Percentiles rank a stretch among this genome's conserved stretches.
These are phyloP conservation scores for Alviniconcha marisindica DNA, from an alignment of 1,140 invertebrate species.

Conservation along the genomic window DNA sequence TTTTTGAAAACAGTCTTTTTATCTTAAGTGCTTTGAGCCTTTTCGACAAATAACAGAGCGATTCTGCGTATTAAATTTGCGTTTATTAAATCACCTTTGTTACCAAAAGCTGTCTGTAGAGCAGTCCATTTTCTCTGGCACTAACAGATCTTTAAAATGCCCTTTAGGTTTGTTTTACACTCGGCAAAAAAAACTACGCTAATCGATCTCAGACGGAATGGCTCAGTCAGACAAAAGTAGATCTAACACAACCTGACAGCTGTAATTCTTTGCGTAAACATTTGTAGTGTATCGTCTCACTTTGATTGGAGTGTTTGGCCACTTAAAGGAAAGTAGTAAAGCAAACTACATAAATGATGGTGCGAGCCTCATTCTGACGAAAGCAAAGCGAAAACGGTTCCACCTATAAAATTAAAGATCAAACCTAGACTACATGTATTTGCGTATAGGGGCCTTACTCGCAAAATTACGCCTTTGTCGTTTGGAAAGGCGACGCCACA, in stretches of 20 bases:
- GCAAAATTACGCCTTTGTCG: background rate
- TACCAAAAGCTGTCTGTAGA: too few species aligned
- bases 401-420: background rate
- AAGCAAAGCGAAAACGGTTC: background rate
- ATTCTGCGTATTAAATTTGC: too few species aligned
- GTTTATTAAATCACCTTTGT: background rate
- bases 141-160: background rate
- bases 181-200: background rate
- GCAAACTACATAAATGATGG: background rate
- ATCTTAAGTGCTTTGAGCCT: too few species aligned
- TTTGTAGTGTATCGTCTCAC: background rate
- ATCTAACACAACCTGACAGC: background rate
- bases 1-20: too few species aligned
- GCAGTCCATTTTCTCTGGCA: too few species aligned
- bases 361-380: background rate
- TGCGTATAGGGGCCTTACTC: background rate
- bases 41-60: too few species aligned
- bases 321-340: background rate
- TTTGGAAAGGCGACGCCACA: background rate
- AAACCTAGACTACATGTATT: background rate
- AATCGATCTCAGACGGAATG: background rate
- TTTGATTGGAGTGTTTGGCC: background rate
- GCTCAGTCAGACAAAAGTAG: background rate
- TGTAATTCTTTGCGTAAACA: conserved; percentile 1
- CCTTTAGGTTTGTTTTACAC: background rate